Evolutionary conservation across 2,797 vertebrate species (phyloP), one percentile per base, ranked within the genome.

Genomic region (Loriculus beryllinus): DNA sequence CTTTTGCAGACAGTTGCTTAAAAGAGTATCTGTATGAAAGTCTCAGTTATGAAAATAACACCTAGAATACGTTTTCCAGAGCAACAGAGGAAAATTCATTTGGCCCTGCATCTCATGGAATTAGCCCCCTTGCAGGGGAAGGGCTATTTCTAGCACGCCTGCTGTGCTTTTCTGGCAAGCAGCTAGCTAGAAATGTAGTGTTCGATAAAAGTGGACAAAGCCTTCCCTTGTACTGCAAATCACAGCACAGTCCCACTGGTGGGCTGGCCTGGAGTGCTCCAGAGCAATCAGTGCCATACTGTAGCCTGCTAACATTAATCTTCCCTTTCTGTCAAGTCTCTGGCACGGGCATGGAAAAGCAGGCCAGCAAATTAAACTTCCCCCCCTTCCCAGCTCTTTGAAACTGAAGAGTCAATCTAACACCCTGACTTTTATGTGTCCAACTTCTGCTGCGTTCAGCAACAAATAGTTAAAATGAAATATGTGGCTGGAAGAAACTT

Each of bases 151-250:
- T 97, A 98, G 98, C 97, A 97, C 74, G 97, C 97, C 98, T 97
- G 97, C 98, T 98, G 97, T 98, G 98, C 93, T 98, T 98, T 98
- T 98, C 98, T 98, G 97, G 98, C 97, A 97, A 80, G 92, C 97
- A 97, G 95, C 95, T 96, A 93, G 84, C 96, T 88, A 96, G 96
- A 97, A 97, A 97, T 90, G 70, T 82, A 93, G 86, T 68, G 71
- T 92, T 96, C 96, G 95, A 98, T 96, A 97, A 95, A 97, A 90
- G 59, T 5, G 59, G 97, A 99, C 98, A 99, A 99, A 99, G 98
- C 97, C 96, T 67, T 90, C 96, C 96, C 98, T 99, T 99, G 98
- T 99, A 97, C 97, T 97, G 88, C 96, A 97, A 97, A 98, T 97
- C 96, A 90, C 88, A 87, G 86, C 97, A 96, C 90, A 81, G 97